phyloP scores from a whole-genome alignment of 2,888 invertebrate species.

The Volucella bombylans region DNA sequence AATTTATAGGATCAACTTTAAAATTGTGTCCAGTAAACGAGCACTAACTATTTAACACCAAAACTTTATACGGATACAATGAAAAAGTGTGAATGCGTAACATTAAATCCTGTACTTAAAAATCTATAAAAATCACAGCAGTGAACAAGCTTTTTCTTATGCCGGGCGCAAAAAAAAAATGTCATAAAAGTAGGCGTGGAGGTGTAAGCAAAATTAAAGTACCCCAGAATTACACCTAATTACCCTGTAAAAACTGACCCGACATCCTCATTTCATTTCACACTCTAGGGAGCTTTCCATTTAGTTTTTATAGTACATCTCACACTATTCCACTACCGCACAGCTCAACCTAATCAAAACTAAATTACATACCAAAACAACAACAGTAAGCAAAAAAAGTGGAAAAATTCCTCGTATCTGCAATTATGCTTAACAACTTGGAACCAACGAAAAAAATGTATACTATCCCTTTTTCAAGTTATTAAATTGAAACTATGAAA shows the following conservation, averaged over 20 bases:
- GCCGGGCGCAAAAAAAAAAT: constrained; percentile 16
- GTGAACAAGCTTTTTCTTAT: background rate
- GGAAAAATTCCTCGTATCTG: constrained; percentile 14
- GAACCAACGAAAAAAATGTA: constrained; percentile 30
- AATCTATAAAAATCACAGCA: background rate
- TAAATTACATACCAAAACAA: background rate
- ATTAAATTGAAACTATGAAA: constrained; percentile 69
- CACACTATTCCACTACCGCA: background rate
- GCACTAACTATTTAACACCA: background rate
- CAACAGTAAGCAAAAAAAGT: background rate
- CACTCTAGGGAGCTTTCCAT: constrained; percentile 1
- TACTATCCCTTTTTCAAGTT: constrained; percentile 47
- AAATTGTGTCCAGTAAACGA: constrained; percentile 8
- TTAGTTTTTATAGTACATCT: constrained; percentile 14
- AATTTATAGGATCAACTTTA: background rate
- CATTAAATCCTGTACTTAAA: background rate
- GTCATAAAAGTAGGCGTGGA: constrained; percentile 49
- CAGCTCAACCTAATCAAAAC: constrained; percentile 42
- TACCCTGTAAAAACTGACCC: constrained; percentile 36
- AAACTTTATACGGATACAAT: no score
- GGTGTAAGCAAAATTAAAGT: constrained; percentile 44
- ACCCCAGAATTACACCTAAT: constrained; percentile 48
- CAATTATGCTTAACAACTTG: constrained; percentile 58
- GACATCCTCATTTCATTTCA: constrained; percentile 26
- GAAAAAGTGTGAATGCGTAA: no score